Base-by-base conservation (phyloP, 2,888 invertebrate species). In the Tetheella fluctuosa region DNA sequence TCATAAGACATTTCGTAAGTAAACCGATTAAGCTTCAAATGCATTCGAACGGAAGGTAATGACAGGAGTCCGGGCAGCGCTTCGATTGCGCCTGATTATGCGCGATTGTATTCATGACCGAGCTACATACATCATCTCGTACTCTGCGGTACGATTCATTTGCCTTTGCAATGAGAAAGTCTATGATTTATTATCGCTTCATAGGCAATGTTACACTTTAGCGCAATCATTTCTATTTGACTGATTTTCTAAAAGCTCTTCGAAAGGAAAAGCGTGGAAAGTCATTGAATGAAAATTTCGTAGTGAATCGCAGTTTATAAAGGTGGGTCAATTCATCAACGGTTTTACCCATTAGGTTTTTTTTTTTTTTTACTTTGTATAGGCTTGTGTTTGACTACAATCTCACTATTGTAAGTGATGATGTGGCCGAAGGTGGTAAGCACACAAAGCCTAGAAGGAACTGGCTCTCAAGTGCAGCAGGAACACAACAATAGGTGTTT, bases 231-330 rank as follows among this genome's bases (percentile, higher is more conserved):
- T 48, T 48, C 48, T 39, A 58, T 56, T 58, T 63, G 61, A 58
- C 74, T 76, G 76, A 76, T 76, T 77, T 78, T 76, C 74, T 74
- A 77, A 70, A 75, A 71, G 64, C 53, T 65, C 64, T 64, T 64
- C 66, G 62, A 48, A 48, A 48, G 20, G 48, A 48, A 48, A 48
- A 48, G 48, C 48, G 17, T 48, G 48, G 48, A 48, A 48, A 48
- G 48, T 48, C 48, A 48, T 63, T 60, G 67, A 73, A 74, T 68
- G 70, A 68, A 48, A 48, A 17, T 42, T 6, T 42, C 42, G 17
- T 17, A 42, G 48, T 48, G 42, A 17, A 48, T 48, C 48, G 48
- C 48, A 10, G 15, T 48, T 48, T 48, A 6, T 20, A 10, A 5
- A 48, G 20, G n/a, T n/a, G 15, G 42, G 15, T 15, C 15, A 39